Evolutionary conservation across 1,140 invertebrate genomes (phyloP).

Genomic region (Thaumetopoea pityocampa): DNA sequence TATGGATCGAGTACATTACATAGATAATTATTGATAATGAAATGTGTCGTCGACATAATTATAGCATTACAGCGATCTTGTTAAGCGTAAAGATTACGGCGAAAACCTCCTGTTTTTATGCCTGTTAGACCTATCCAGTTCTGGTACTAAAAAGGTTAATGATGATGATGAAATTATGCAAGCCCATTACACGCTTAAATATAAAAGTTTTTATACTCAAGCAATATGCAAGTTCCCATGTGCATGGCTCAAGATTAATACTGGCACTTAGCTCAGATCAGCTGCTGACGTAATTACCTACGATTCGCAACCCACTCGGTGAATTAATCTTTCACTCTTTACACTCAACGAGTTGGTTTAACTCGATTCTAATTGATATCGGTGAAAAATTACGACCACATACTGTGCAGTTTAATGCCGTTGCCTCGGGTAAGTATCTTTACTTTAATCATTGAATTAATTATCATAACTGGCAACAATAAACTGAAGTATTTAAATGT

Average conservation of each 20-base stretch:
- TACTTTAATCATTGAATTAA: constrained; percentile 13
- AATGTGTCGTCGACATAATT: too few species aligned
- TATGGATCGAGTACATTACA: too few species aligned
- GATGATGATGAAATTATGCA: too few species aligned
- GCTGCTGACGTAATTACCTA: constrained; percentile 47
- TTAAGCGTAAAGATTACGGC: too few species aligned
- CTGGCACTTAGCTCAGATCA: constrained; percentile 42
- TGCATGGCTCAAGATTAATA: constrained; percentile 39
- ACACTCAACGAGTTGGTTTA: constrained; percentile 17
- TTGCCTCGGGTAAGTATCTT: constrained; percentile 19
- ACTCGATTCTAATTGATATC: constrained; percentile 39
- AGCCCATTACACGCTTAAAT: constrained; percentile 25
- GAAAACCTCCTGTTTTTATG: too few species aligned
- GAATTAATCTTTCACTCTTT: constrained; percentile 30
- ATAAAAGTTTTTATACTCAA: constrained; percentile 24
- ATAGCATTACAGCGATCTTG: too few species aligned
- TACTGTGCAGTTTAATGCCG: constrained; percentile 32
- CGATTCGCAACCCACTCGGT: constrained; percentile 16
- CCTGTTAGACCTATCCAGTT: too few species aligned
- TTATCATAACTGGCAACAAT: constrained; percentile 9
- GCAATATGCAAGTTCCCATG: constrained; percentile 23
- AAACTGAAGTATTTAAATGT: constrained; percentile 13
- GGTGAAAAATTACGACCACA: constrained; percentile 46
- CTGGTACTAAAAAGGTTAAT: too few species aligned
- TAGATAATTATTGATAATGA: too few species aligned